Percentiles rank a stretch among this genome's conserved stretches.
These are phyloP conservation scores for Cantharis nigra DNA, from an alignment of 2,888 invertebrate genomes.

Conservation along the genomic window DNA sequence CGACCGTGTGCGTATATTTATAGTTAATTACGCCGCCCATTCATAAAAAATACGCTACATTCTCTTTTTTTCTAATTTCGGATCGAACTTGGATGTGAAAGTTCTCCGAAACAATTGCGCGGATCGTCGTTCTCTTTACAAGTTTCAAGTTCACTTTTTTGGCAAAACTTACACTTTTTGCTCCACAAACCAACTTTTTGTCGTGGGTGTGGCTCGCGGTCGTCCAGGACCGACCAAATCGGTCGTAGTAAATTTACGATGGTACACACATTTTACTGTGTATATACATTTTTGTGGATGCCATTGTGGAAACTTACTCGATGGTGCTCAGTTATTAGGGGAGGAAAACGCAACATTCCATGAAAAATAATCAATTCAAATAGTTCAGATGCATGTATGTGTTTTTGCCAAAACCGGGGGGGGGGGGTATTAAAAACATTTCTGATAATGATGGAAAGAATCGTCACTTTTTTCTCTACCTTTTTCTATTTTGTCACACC, in stretches of 20 bases:
- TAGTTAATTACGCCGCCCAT: slow-evolving; percentile 3
- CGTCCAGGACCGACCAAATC: not conserved
- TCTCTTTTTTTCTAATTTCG: not conserved
- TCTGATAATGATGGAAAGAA: too few species aligned
- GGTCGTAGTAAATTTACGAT: not conserved
- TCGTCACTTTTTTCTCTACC: too few species aligned
- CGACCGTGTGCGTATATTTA: slow-evolving; percentile 8
- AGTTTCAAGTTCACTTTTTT: not conserved
- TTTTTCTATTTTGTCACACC: too few species aligned
- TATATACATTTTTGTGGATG: too few species aligned
- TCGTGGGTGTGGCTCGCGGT: not conserved
- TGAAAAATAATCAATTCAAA: too few species aligned
- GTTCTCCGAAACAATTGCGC: not conserved
- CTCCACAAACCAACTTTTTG: not conserved
- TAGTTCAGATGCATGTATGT: too few species aligned
- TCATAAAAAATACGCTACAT: slow-evolving; percentile 1
- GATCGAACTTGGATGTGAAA: not conserved
- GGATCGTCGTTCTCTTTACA: not conserved
- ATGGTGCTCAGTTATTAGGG: too few species aligned
- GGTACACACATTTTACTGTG: accelerated
- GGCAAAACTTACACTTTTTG: not conserved
- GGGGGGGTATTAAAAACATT: too few species aligned
- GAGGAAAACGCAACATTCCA: too few species aligned
- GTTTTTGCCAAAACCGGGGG: too few species aligned
- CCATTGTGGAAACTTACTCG: too few species aligned